A percentile compares a stretch with the other conserved stretches of the same genome.
These are phyloP conservation scores for Thaleichthys pacificus DNA, from an alignment of 2,797 vertebrate species.

Conservation along the genomic window DNA sequence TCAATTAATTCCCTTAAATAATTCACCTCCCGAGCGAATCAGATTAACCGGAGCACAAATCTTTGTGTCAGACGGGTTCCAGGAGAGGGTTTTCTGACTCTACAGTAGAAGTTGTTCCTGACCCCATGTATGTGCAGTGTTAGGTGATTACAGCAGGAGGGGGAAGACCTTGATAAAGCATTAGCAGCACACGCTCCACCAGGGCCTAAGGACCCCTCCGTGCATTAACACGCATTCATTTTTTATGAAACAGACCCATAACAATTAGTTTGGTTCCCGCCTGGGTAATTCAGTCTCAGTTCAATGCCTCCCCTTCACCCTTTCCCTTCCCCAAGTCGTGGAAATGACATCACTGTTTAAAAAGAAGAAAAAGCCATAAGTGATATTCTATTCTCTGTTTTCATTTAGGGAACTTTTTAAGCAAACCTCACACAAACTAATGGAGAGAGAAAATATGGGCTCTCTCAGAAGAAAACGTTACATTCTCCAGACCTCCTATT, in stretches of 20 bases:
- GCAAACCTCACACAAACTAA: slow-evolving; percentile 63
- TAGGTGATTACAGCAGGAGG: slow-evolving; percentile 77
- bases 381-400: slow-evolving; percentile 75
- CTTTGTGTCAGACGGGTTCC: slow-evolving; percentile 68
- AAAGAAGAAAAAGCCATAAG: slow-evolving; percentile 64
- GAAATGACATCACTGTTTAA: slow-evolving; percentile 78
- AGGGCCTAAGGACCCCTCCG: slow-evolving; percentile 68
- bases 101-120: slow-evolving; percentile 69
- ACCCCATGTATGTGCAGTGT: slow-evolving; percentile 66
- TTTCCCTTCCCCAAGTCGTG: not conserved
- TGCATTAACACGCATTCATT: slow-evolving; percentile 81
- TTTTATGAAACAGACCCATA: slow-evolving; percentile 82
- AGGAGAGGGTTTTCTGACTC: slow-evolving; percentile 61
- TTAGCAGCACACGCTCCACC: slow-evolving; percentile 55
- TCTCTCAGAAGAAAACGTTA: slow-evolving; percentile 59
- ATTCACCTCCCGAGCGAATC: slow-evolving; percentile 78
- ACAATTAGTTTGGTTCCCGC: slow-evolving; percentile 82
- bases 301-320: slow-evolving; percentile 68
- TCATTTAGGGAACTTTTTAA: slow-evolving; percentile 75
- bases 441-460: slow-evolving; percentile 41
- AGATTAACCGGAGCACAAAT: slow-evolving; percentile 73
- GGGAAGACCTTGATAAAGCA: slow-evolving; percentile 77
- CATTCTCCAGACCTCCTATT: slow-evolving; percentile 66
- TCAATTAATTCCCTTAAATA: slow-evolving; percentile 85
- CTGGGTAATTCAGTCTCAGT: slow-evolving; percentile 72